Percentiles rank a stretch among this genome's conserved stretches.
These are phyloP conservation scores for Drosophila birchii DNA, from an alignment of 2,888 invertebrate genomes.

Conservation along the genomic window DNA sequence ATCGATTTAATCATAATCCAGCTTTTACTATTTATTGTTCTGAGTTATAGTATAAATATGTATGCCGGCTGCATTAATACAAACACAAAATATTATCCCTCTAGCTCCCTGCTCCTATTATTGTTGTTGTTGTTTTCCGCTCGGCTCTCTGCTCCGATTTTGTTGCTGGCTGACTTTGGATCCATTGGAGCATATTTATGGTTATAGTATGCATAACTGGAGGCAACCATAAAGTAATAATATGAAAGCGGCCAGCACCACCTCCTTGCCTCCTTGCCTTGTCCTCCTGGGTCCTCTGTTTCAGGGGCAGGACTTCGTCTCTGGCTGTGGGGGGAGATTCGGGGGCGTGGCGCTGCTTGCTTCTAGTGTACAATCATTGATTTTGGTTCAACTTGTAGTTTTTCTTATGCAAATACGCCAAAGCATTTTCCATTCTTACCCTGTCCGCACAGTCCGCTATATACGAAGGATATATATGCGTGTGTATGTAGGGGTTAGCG, in stretches of 20 bases:
- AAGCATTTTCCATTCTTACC: slow-evolving; percentile 70
- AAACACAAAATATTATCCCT: slow-evolving; percentile 75
- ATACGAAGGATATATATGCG: slow-evolving; percentile 1
- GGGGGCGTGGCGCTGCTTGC: slow-evolving; percentile 59
- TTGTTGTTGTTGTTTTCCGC: slow-evolving; percentile 41
- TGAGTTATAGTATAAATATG: slow-evolving; percentile 81
- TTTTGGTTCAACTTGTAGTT: slow-evolving; percentile 74
- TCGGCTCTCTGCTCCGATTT: slow-evolving; percentile 41
- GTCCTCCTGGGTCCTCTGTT: slow-evolving; percentile 46
- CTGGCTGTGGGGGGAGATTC: slow-evolving; percentile 33
- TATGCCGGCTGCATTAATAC: slow-evolving; percentile 71
- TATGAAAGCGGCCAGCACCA: slow-evolving; percentile 59
- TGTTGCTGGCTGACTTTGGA: slow-evolving; percentile 49
- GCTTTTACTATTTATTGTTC: slow-evolving; percentile 81
- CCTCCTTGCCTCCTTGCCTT: slow-evolving; percentile 6
- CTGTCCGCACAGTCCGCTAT: slow-evolving; percentile 20
- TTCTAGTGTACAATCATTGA: slow-evolving; percentile 73
- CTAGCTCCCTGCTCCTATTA: slow-evolving; percentile 11
- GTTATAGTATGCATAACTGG: slow-evolving; percentile 80
- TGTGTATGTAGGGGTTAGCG: slow-evolving; percentile 39
- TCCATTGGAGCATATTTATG: slow-evolving; percentile 71
- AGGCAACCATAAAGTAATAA: slow-evolving; percentile 79
- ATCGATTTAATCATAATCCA: slow-evolving; percentile 81
- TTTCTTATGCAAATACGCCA: slow-evolving; percentile 76
- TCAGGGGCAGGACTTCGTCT: slow-evolving; percentile 55